Conservation (phyloP, 2,113 vertebrate species). For the Platichthys stellatus region DNA sequence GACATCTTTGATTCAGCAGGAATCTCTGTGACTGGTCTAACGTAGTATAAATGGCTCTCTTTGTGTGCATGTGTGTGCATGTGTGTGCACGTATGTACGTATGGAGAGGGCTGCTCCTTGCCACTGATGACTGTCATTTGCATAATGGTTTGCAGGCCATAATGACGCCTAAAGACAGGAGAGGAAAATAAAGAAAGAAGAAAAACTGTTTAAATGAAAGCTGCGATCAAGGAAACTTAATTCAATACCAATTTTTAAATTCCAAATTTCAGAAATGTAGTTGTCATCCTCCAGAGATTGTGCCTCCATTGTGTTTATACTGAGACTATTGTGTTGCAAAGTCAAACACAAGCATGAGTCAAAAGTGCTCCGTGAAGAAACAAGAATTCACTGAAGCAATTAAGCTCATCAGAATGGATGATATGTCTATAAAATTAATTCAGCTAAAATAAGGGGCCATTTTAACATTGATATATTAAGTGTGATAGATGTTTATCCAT, state of each 20-base stretch:
- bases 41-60: conserved; percentile 45
- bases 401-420: no score
- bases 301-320: no score
- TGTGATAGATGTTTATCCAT: no score
- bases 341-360: no score
- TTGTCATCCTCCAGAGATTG: no score
- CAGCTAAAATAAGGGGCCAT: no score
- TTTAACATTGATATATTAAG: no score
- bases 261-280: not conserved
- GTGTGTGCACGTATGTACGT: conserved; percentile 14
- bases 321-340: no score
- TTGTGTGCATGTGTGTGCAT: conserved; percentile 22
- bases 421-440: no score
- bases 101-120: conserved; percentile 38
- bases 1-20: conserved; percentile 33
- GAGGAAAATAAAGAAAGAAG: not conserved
- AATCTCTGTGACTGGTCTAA: conserved; percentile 52
- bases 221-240: not conserved
- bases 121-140: conserved; percentile 57
- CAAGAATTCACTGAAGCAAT: no score
- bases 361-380: no score
- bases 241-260: not conserved
- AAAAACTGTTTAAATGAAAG: not conserved
- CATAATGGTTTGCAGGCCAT: conserved; percentile 48
- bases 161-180: conserved; percentile 1